Base-by-base conservation (phyloP, 2,113 vertebrate species). In the Cisticola juncidis region DNA sequence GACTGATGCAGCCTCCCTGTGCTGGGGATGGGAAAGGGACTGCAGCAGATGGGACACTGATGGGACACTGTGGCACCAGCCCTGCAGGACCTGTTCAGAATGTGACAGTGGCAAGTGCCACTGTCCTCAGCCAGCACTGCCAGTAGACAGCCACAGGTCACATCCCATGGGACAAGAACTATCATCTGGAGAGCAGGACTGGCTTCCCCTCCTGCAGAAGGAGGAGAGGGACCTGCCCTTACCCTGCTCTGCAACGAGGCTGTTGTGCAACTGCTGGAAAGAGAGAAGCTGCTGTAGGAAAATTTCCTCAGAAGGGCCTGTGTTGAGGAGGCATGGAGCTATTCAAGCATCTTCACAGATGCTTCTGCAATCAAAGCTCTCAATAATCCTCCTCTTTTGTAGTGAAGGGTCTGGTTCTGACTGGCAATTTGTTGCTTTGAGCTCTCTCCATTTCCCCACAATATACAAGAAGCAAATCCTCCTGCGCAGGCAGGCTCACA, bases 331-430 rank as follows among this genome's bases (percentile, higher is more conserved):
- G 64, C 54, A 66, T 8, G 35, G 64, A 92, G 76, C 88, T 88
- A 91, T 92, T 81, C 78, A 76, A 73, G 57, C 92, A 92, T 95
- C 95, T 94, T 93, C 94, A 92, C 71, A 90, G 88, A 76, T 74
- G 68, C 88, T 96, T 94, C 74, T 86, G 86, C 81, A 94, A 95
- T 96, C 95, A 97, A 74, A 90, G 83, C 80, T 92, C 92, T 93
- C 94, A 82, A 85, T 76, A 86, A 92, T 87, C 51, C 83, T 92
- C 68, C 29, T 94, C 82, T 86, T 93, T 77, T 83, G 79, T 66
- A 69, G 64, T 81, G 69, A 92, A 94, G 80, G 56, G 76, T 74
- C 83, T 97, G 83, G 42, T 83, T 94, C 92, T 93, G 72, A 87
- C 76, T 94, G 72, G 82, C 92, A 95, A 68, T 90, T 78, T 80